Evolutionary conservation across 2,113 vertebrate genomes (phyloP), one percentile per base, ranked within the genome.

Genomic region (Himantopus leucocephalus): DNA sequence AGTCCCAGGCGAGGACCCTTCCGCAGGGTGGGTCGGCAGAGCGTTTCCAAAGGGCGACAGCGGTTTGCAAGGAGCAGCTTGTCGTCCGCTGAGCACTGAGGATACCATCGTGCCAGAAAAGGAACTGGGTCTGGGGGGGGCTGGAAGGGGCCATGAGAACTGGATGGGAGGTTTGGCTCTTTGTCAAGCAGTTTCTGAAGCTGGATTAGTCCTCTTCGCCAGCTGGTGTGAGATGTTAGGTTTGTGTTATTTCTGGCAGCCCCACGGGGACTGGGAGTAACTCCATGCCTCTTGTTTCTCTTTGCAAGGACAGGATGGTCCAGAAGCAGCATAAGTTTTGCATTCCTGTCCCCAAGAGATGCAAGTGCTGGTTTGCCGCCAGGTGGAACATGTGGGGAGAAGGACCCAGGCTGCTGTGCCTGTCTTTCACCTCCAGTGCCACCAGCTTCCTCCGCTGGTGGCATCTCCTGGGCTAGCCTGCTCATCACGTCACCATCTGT

Each of bases 201-300:
- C 92, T 9, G 74, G 89, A 95, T 88, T 88, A 95, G 85, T 94
- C 88, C 55, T 94, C 63, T 86, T 95, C 9, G 10, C 88, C 94
- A 95, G 88, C 95, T 96, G 95, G 92, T 95, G 91, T 45, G 85
- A 94, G 82, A 94, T 58, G 50, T 90, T 94, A 94, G 63, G 71
- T 97, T 96, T 94, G 72, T 94, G 88, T 96, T 96, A 97, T 96
- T 96, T 97, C 86, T 97, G 96, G 96, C 91, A 96, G 67, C 59
- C 92, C 94, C 82, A 41, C 1, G 0, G 87, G 95, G 88, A 85
- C 91, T 92, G 92, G 88, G 89, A 95, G 89, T 85, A 85, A 79
- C 86, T 95, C 86, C 74, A 70, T 92, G 88, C 67, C 72, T 94
- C 12, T 48, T 53, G 41, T 88, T 95, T 83, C 92, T 89, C 89